phyloP scores from a whole-genome alignment of 2,113 vertebrate species.

The Tyto alba region DNA sequence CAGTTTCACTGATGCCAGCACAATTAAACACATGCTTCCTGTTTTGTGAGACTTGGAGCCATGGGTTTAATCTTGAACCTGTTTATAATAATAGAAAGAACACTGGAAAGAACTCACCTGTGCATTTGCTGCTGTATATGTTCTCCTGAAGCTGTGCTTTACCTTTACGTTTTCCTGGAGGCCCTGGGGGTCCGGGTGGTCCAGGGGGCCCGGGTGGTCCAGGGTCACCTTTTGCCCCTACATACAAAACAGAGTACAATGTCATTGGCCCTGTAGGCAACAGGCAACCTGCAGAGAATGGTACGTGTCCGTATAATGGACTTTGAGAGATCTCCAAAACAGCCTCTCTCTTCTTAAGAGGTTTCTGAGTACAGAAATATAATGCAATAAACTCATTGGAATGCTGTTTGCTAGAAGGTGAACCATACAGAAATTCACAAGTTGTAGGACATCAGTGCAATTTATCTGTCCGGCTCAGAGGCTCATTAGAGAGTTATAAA shows the following conservation, averaged over 20 bases:
- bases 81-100: not conserved
- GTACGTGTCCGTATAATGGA: fast-evolving
- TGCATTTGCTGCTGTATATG: constrained; percentile 29
- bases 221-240: constrained; percentile 76
- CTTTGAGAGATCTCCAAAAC: not conserved
- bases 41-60: not conserved
- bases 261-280: not conserved
- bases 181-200: constrained; percentile 71
- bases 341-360: not conserved
- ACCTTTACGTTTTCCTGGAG: constrained; percentile 72
- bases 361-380: not conserved
- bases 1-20: not conserved
- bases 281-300: not conserved
- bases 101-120: constrained; percentile 36
- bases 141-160: constrained; percentile 68
- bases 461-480: not conserved
- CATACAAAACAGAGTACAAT: not conserved
- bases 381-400: not conserved
- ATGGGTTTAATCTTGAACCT: not conserved
- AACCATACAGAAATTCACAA: not conserved
- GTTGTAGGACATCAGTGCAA: not conserved
- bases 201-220: constrained; percentile 70
- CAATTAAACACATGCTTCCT: not conserved
- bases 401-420: not conserved
- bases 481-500: not conserved